phyloP scores from a whole-genome alignment of 2,113 vertebrate genomes.

The Typhlomys cinereus region DNA sequence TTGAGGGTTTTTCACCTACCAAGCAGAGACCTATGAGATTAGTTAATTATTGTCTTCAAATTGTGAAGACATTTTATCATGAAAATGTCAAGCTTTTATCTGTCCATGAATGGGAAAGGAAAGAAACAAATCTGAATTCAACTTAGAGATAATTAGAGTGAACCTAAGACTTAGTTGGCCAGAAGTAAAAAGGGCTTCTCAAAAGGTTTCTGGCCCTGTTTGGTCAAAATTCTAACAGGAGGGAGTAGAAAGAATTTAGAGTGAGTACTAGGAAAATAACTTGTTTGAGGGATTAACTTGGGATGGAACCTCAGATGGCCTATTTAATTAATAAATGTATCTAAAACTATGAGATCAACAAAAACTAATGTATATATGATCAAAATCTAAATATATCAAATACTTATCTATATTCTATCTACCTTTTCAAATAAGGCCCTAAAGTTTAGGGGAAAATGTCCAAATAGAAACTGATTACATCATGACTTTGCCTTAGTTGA shows the following conservation, averaged over 20 bases:
- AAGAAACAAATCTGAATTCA: conserved; percentile 69
- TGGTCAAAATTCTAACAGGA: conserved; percentile 12
- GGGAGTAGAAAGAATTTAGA: background rate
- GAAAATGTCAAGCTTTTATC: conserved; percentile 73
- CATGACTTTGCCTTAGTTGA: background rate
- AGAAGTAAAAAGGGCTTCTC: background rate
- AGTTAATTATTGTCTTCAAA: conserved; percentile 73
- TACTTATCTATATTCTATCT: background rate
- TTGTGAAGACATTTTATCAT: conserved; percentile 62
- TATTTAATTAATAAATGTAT: background rate
- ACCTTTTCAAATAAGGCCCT: background rate
- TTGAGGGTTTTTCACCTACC: conserved; percentile 33
- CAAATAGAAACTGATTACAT: background rate
- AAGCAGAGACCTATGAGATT: conserved; percentile 50
- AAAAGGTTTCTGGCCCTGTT: background rate
- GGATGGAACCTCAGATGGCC: background rate
- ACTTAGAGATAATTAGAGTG: conserved; percentile 53
- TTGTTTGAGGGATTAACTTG: background rate
- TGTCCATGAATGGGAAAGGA: conserved; percentile 28
- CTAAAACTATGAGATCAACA: background rate
- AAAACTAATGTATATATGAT: background rate
- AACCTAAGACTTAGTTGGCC: conserved; percentile 15
- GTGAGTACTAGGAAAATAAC: background rate
- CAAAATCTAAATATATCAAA: background rate
- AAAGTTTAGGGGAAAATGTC: background rate